Evolutionary conservation across 1,140 invertebrate species (phyloP).

Genomic region (Aphidius gifuensis): DNA sequence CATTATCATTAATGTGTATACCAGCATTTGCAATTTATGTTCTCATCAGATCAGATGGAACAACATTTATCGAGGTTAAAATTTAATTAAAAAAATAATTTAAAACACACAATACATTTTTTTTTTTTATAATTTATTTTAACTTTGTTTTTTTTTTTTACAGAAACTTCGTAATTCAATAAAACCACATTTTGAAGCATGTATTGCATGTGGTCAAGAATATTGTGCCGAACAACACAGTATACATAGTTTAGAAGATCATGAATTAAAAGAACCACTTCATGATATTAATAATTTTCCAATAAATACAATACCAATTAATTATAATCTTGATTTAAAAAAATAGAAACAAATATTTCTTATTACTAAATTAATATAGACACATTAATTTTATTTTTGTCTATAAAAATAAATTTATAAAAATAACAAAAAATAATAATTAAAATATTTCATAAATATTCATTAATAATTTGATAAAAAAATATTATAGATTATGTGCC

Average conservation of each 20-base stretch:
- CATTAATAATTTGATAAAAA: not conserved
- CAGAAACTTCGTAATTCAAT: slow-evolving; percentile 60
- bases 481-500: not conserved
- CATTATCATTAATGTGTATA: slow-evolving; percentile 80
- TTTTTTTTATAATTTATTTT: not conserved
- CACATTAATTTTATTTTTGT: no score
- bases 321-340: slow-evolving; percentile 17
- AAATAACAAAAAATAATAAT: not conserved
- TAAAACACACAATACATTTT: not conserved
- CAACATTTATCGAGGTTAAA: slow-evolving; percentile 67
- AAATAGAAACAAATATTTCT: not conserved
- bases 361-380: not conserved
- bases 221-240: slow-evolving; percentile 40
- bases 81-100: slow-evolving; percentile 3
- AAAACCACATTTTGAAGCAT: slow-evolving; percentile 60
- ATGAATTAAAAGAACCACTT: slow-evolving; percentile 38
- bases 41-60: slow-evolving; percentile 67
- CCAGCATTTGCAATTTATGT: slow-evolving; percentile 76
- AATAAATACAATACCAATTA: slow-evolving; percentile 29
- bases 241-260: slow-evolving; percentile 40
- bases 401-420: not conserved
- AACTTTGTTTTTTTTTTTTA: slow-evolving; percentile 11
- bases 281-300: slow-evolving; percentile 36
- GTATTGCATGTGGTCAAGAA: slow-evolving; percentile 57
- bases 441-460: not conserved